These are phyloP conservation scores for Porphyrio hochstetteri DNA, from an alignment of 2,113 vertebrate genomes.

Conservation along the genomic window DNA sequence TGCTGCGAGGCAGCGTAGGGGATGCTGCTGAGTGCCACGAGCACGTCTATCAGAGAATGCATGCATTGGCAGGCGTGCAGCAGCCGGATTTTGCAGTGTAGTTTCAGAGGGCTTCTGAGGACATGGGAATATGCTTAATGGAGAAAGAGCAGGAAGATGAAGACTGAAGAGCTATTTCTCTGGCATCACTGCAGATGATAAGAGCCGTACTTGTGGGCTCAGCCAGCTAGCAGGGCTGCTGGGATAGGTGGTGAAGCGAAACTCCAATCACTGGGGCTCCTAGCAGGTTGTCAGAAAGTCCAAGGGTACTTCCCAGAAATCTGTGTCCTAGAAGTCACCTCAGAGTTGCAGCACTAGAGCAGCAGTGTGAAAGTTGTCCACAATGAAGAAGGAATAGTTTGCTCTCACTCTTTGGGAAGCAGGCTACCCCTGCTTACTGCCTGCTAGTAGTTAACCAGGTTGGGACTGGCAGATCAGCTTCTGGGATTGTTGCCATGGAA, in stretches of 20 bases:
- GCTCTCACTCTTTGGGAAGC: background rate
- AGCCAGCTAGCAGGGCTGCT: background rate
- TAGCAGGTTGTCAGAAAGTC: background rate
- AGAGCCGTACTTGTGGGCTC: rapidly evolving
- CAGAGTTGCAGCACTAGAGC: background rate
- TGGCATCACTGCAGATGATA: background rate
- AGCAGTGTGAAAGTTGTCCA: background rate
- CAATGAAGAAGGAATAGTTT: background rate
- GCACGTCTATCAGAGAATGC: rapidly evolving
- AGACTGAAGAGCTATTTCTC: background rate
- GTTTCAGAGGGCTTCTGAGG: background rate
- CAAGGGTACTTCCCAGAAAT: background rate
- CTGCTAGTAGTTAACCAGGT: background rate
- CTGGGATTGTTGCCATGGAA: conserved; percentile 57
- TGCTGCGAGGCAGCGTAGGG: background rate
- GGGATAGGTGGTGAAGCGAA: background rate
- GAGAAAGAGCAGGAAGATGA: background rate
- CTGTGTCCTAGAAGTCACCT: background rate
- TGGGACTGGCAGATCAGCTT: conserved; percentile 23
- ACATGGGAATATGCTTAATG: background rate
- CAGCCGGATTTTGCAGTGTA: background rate
- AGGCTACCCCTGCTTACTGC: background rate
- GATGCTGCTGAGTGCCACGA: background rate
- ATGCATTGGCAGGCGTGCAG: background rate
- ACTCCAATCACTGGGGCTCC: background rate